Base-by-base conservation (phyloP, 2,113 vertebrate genomes). In the Gyps fulvus region DNA sequence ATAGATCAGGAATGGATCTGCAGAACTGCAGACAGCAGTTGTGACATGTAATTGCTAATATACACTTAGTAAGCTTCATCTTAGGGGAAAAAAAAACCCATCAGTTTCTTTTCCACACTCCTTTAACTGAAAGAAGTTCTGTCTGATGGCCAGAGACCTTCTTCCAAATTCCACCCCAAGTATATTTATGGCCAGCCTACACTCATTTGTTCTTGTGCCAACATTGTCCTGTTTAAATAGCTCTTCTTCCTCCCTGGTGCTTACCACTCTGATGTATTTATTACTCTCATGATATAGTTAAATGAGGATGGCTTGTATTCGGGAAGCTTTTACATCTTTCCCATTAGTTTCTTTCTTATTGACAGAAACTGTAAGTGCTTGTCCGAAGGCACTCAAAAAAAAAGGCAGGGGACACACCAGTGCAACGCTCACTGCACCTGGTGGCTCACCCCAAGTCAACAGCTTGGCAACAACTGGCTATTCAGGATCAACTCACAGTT, bases 251-350 rank as follows among this genome's bases (percentile, higher is more conserved):
- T 94, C 86, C 38, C 45, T 62, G 27, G 25, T 89, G 77, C 63
- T 96, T 31, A 66, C 50, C 26, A 55, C 26, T 87, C 91, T 66
- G 85, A 93, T 86, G n/a, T 91, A 92, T 86, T 89, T 80, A 83
- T 93, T 73, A 77, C 58, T 27, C 31, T 86, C 36, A 57, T 81
- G 93, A 83, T 58, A 70, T 3, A 66, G 69, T 22, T 81, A 81
- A 77, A 49, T 49, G 66, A 85, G 66, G 43, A 87, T 14, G 21
- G n/a, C 25, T 85, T 61, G 19, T 36, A 29, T 73, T 91, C 52
- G 87, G 84, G 74, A 67, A 69, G 36, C 26, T 86, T 88, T 69
- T 50, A 16, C 10, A 27, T 16, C 43, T 76, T 87, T 43, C 74
- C 23, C 43, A 27, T 10, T 77, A 31, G 25, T 77, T 83, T 43